Conservation (phyloP, 2,888 invertebrate genomes). For the Zygaena filipendulae region DNA sequence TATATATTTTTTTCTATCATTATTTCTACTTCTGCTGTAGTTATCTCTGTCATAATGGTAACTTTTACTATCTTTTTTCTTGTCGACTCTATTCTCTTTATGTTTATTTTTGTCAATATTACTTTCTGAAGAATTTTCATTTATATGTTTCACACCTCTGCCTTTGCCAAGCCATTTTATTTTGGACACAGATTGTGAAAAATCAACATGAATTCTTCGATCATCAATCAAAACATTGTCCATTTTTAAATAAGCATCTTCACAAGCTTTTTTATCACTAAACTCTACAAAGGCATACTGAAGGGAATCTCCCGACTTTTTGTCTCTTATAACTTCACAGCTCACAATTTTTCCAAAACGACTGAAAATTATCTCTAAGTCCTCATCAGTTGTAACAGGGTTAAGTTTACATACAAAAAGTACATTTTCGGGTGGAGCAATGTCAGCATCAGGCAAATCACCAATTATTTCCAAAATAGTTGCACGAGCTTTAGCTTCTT, state of each 20-base stretch:
- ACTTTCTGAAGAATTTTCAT: constrained; percentile 30
- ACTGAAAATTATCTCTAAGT: constrained; percentile 97
- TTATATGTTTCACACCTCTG: constrained; percentile 74
- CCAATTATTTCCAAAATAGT: constrained; percentile 99
- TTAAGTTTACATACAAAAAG: constrained; percentile 99
- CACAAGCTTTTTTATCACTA: constrained; percentile 90
- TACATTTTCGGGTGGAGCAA: constrained; percentile 98
- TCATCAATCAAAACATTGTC: constrained; percentile 99
- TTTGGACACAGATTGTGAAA: constrained; percentile 98
- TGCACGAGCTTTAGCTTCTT: constrained; percentile 96
- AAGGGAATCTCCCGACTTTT: constrained; percentile 90
- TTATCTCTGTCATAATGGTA: too few relatives aligned
- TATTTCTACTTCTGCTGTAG: constrained; percentile 16
- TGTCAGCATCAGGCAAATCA: constrained; percentile 96
- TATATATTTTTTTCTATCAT: constrained; percentile 14
- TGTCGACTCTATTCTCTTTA: constrained; percentile 14
- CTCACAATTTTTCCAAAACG: constrained; percentile 93
- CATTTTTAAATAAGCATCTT: constrained; percentile 99
- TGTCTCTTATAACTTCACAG: constrained; percentile 96
- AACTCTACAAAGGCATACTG: constrained; percentile 99
- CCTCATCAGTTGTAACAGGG: constrained; percentile 97
- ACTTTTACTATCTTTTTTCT: constrained; percentile 17
- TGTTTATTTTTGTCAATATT: constrained; percentile 19
- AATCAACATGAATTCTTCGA: constrained; percentile 98
- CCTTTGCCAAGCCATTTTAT: constrained; percentile 92